Conservation (phyloP, 2,888 invertebrate species). For the Pandemis cinnamomeana region DNA sequence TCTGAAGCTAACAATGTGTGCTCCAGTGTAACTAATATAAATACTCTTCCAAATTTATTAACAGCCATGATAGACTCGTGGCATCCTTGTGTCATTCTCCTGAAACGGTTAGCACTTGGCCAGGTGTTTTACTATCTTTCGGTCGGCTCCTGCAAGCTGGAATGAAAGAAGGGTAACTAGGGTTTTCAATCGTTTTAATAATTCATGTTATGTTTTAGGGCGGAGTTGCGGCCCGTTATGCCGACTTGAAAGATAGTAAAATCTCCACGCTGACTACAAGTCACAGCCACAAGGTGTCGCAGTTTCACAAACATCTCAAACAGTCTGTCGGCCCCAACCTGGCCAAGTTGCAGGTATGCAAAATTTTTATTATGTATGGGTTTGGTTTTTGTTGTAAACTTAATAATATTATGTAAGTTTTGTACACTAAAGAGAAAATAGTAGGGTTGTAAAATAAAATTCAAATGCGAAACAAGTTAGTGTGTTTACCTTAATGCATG, state of each 20-base stretch:
- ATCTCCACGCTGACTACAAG: conserved; percentile 93
- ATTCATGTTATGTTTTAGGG: conserved; percentile 81
- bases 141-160: conserved; percentile 61
- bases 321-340: conserved; percentile 93
- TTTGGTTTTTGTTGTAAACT: conserved; percentile 16
- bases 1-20: background rate
- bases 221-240: conserved; percentile 90
- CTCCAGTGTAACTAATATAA: conserved; percentile 27
- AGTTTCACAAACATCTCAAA: conserved; percentile 97
- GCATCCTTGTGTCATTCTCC: conserved; percentile 59
- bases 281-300: conserved; percentile 96
- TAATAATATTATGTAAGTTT: background rate
- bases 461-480: no score
- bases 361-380: conserved; percentile 40
- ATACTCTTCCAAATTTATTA: conserved; percentile 39
- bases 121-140: conserved; percentile 86
- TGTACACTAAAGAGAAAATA: background rate
- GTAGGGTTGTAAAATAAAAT: no score
- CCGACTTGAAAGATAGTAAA: conserved; percentile 96
- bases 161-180: conserved; percentile 55
- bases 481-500: no score
- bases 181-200: conserved; percentile 46
- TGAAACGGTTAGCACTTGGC: conserved; percentile 71
- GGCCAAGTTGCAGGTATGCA: conserved; percentile 92
- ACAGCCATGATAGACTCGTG: conserved; percentile 49